phyloP scores from a whole-genome alignment of 2,113 vertebrate genomes.

The Ranitomeya imitator region DNA sequence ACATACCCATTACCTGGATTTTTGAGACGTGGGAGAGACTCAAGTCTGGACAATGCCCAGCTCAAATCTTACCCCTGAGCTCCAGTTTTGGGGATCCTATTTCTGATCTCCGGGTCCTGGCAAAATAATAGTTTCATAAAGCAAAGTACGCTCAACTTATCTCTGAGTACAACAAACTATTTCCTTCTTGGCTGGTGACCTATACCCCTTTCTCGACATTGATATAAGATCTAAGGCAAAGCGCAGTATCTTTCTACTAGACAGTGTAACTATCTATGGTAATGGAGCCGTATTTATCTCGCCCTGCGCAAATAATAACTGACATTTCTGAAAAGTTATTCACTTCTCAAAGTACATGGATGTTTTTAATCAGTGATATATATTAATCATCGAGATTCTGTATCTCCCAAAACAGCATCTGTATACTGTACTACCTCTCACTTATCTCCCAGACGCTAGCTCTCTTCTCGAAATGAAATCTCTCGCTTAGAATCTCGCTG shows the following conservation, averaged over 20 bases:
- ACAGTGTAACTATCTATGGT: conserved; percentile 30
- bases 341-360: conserved; percentile 39
- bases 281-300: conserved; percentile 50
- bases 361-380: conserved; percentile 57
- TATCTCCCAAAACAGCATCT: conserved; percentile 59
- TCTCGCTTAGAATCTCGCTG: conserved; percentile 81
- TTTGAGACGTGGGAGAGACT: no score
- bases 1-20: neutral
- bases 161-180: conserved; percentile 25
- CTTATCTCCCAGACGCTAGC: conserved; percentile 81
- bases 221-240: conserved; percentile 42
- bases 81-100: neutral
- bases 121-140: conserved; percentile 11
- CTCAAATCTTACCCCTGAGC: neutral
- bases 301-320: conserved; percentile 28
- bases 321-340: conserved; percentile 55
- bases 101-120: neutral
- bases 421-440: conserved; percentile 76
- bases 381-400: conserved; percentile 55
- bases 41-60: neutral
- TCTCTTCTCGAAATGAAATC: conserved; percentile 83
- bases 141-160: conserved; percentile 50
- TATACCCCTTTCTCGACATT: conserved; percentile 24
- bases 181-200: conserved; percentile 32
- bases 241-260: conserved; percentile 10